A percentile compares a stretch with the other conserved stretches of the same genome.
Evolutionary conservation across 2,888 invertebrate species (phyloP).

Genomic region (Cantharis rustica): DNA sequence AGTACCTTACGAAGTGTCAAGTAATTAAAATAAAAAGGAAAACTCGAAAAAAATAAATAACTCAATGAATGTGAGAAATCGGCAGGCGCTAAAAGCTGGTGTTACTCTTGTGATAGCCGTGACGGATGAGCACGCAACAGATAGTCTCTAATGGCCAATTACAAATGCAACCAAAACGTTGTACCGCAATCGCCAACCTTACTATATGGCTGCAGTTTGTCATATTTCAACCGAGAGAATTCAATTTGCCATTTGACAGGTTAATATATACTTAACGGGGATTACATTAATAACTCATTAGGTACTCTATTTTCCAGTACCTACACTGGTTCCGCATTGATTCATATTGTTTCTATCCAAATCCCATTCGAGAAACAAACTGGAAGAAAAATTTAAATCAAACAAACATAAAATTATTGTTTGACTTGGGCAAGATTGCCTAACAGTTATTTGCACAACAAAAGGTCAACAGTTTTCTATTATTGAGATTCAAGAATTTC

Average conservation of each 20-base stretch:
- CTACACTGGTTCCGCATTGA: neutral
- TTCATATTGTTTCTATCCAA: neutral
- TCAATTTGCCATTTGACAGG: neutral
- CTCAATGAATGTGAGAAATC: conserved; percentile 36
- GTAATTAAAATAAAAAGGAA: conserved; percentile 37
- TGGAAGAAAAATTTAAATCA: neutral
- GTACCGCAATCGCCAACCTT: conserved; percentile 1
- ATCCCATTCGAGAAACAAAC: neutral
- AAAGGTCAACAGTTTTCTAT: neutral
- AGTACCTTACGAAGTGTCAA: neutral
- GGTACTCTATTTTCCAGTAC: neutral
- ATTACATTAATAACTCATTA: neutral
- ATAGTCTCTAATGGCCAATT: conserved; percentile 42
- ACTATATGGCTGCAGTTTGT: neutral
- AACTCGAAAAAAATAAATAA: conserved; percentile 35
- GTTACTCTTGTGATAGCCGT: conserved; percentile 38
- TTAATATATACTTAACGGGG: neutral
- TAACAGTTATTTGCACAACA: neutral
- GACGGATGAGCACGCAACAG: conserved; percentile 42
- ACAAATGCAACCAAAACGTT: conserved; percentile 32
- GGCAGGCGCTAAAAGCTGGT: conserved; percentile 40
- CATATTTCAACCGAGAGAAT: neutral
- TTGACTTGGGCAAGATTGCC: neutral
- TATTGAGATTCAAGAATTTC: neutral
- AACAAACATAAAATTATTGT: neutral